These are phyloP conservation scores for Aplochiton taeniatus DNA, from an alignment of 2,797 vertebrate genomes.

Conservation along the genomic window DNA sequence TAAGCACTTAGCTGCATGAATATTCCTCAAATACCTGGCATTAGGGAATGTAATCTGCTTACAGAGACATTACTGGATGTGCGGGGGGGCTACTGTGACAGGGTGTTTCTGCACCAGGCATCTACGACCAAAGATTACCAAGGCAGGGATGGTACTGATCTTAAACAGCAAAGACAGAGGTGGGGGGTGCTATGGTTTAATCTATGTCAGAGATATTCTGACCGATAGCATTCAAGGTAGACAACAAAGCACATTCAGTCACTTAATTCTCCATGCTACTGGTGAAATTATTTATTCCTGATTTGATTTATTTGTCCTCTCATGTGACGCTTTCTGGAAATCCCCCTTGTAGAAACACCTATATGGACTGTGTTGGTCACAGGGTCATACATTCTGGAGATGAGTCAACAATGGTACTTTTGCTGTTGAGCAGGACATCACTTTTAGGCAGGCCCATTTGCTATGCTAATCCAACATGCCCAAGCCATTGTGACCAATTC, in stretches of 20 bases:
- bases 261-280: too few relatives aligned
- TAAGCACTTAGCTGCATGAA: conserved; percentile 92
- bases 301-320: background rate
- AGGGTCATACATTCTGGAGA: background rate
- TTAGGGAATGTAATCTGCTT: conserved; percentile 91
- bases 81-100: conserved; percentile 89
- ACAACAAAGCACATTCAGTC: conserved; percentile 1
- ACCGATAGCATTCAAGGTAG: conserved; percentile 9
- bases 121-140: conserved; percentile 67
- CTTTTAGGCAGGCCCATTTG: background rate
- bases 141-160: conserved; percentile 53
- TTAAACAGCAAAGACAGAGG: conserved; percentile 30
- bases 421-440: background rate
- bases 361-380: conserved; percentile 1
- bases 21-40: conserved; percentile 96
- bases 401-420: conserved; percentile 9
- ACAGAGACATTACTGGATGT: conserved; percentile 87
- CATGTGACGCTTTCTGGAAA: conserved; percentile 16
- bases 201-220: conserved; percentile 13
- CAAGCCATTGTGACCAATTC: conserved; percentile 4
- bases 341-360: background rate
- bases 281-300: background rate
- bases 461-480: conserved; percentile 6
- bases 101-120: conserved; percentile 85
- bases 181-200: background rate